Conservation (phyloP, 2,888 invertebrate species). For the Meteorus colon region DNA sequence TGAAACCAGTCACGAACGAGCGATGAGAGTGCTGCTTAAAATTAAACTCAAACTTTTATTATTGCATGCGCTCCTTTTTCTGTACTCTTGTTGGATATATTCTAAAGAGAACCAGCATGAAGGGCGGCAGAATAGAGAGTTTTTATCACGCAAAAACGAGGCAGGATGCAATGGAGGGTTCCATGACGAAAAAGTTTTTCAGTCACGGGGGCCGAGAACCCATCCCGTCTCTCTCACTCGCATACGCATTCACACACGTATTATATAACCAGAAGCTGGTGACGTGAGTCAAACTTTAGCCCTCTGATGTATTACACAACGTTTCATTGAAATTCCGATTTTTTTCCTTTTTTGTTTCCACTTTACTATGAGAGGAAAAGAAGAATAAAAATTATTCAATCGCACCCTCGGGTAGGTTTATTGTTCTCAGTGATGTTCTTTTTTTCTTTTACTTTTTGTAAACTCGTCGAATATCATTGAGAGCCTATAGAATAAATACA, state of each 20-base stretch:
- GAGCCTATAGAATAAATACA: slow-evolving; percentile 10
- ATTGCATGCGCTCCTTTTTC: slow-evolving; percentile 41
- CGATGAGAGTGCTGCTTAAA: slow-evolving; percentile 45
- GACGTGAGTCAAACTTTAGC: slow-evolving; percentile 13
- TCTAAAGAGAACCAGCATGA: not conserved
- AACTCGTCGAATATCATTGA: slow-evolving; percentile 21
- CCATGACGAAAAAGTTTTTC: slow-evolving; percentile 28
- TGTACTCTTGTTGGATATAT: slow-evolving; percentile 10
- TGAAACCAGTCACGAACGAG: slow-evolving; percentile 48
- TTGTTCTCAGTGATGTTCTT: slow-evolving; percentile 9
- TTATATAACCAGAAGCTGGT: not conserved
- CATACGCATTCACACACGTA: not conserved
- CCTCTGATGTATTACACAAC: slow-evolving; percentile 35
- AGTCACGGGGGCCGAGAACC: not conserved
- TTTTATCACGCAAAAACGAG: slow-evolving; percentile 37
- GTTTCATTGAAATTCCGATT: slow-evolving; percentile 31
- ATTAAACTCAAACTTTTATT: slow-evolving; percentile 48
- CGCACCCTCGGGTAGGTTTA: not conserved
- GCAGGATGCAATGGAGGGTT: slow-evolving; percentile 22
- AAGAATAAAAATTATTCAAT: slow-evolving; percentile 30
- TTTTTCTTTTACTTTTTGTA: not conserved
- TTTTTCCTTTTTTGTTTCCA: not conserved
- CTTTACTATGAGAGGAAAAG: not conserved
- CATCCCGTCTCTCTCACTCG: not conserved
- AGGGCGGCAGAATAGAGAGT: slow-evolving; percentile 2